A percentile compares a stretch with the other conserved stretches of the same genome.
Conservation (phyloP, 2,797 vertebrate species). For the Picus viridis region DNA sequence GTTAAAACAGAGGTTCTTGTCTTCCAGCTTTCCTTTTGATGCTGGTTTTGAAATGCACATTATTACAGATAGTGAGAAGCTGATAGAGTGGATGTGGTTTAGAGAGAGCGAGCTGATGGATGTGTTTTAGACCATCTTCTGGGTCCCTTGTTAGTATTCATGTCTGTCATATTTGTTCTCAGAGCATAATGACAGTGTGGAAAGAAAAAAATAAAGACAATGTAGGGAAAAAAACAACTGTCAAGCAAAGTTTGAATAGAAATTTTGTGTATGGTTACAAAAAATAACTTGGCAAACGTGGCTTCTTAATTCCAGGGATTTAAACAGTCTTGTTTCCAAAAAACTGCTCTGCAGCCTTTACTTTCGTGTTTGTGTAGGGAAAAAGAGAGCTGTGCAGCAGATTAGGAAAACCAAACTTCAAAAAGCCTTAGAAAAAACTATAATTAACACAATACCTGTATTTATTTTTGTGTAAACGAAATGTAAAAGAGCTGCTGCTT, state of each 20-base stretch:
- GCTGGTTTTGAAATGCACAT: background rate
- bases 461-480: constrained; percentile 41
- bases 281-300: constrained; percentile 8
- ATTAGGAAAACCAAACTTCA: constrained; percentile 39
- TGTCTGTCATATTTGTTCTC: constrained; percentile 32
- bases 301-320: constrained; percentile 24
- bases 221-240: background rate
- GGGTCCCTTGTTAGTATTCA: constrained; percentile 33
- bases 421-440: background rate
- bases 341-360: constrained; percentile 18
- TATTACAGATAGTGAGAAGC: background rate
- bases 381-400: background rate
- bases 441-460: constrained; percentile 8
- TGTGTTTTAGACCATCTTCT: background rate
- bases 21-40: background rate
- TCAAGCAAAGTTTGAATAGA: constrained; percentile 25
- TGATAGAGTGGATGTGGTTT: too few species aligned
- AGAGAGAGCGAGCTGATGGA: too few species aligned
- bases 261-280: constrained; percentile 1
- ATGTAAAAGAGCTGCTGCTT: background rate
- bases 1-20: background rate
- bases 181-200: constrained; percentile 19
- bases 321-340: constrained; percentile 1
- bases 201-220: background rate
- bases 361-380: background rate